Conservation (phyloP, 2,797 vertebrate genomes). For the Lerista edwardsae region DNA sequence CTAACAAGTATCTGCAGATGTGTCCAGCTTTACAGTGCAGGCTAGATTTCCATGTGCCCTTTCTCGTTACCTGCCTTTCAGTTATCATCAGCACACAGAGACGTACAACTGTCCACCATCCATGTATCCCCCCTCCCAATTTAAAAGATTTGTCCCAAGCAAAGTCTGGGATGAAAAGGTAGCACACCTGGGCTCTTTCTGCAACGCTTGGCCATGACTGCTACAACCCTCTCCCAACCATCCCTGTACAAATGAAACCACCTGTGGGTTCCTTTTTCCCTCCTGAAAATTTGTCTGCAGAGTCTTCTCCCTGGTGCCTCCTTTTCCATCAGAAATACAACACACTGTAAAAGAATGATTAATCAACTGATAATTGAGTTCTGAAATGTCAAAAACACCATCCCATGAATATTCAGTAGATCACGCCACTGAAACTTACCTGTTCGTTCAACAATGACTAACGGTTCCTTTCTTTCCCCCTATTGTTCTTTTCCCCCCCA, state of each 20-base stretch:
- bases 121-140: background rate
- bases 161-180: too few relatives aligned
- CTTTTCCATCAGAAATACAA: constrained; percentile 76
- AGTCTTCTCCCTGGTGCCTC: constrained; percentile 66
- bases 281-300: constrained; percentile 58
- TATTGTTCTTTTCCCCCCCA: constrained; percentile 76
- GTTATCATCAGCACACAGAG: background rate
- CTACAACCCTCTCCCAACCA: constrained; percentile 14
- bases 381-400: constrained; percentile 85
- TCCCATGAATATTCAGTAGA: constrained; percentile 84
- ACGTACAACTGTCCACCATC: background rate
- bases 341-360: constrained; percentile 79
- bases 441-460: constrained; percentile 80
- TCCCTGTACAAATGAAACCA: constrained; percentile 51
- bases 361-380: constrained; percentile 85
- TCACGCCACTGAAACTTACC: constrained; percentile 78
- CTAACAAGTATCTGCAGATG: too few relatives aligned
- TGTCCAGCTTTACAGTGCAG: background rate
- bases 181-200: too few relatives aligned
- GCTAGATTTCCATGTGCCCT: background rate
- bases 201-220: too few relatives aligned
- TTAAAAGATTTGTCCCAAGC: background rate
- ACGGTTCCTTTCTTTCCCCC: constrained; percentile 57
- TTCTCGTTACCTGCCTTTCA: background rate
- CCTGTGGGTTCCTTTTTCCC: background rate